phyloP scores from a whole-genome alignment of 2,888 invertebrate species.

The Melinopterus prodromus region DNA sequence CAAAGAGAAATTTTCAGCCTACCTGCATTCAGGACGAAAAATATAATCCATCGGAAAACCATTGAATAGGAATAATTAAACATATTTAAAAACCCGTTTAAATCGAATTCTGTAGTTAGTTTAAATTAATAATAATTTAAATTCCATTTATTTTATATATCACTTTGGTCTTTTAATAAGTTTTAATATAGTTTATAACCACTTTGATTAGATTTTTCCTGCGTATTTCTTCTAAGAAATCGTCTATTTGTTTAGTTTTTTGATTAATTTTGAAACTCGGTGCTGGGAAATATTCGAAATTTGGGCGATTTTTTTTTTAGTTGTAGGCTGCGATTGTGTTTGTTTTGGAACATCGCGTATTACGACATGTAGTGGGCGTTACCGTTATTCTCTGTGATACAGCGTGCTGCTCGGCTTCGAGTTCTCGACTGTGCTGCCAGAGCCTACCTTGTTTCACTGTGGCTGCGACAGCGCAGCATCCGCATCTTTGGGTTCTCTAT shows the following conservation, averaged over 20 bases:
- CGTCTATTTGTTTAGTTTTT: too few species aligned
- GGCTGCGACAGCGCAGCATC: background rate
- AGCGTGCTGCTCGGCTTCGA: background rate
- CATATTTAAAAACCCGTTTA: background rate
- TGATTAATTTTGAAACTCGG: too few species aligned
- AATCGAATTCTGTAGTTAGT: too few species aligned
- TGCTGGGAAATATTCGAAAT: background rate
- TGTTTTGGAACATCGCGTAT: background rate
- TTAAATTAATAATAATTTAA: background rate
- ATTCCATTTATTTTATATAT: background rate
- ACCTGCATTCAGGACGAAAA: background rate
- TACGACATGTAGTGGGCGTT: background rate
- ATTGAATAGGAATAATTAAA: background rate
- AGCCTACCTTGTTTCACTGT: background rate
- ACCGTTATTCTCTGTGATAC: background rate
- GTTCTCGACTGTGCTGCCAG: background rate
- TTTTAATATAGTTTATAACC: background rate
- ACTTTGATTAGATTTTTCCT: too few species aligned
- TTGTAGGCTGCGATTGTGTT: background rate
- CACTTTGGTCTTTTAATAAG: background rate
- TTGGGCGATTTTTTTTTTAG: background rate
- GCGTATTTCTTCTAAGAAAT: too few species aligned
- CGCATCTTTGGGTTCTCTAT: background rate
- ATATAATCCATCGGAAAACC: background rate
- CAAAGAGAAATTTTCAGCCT: background rate